A percentile compares a stretch with the other conserved stretches of the same genome.
Conservation (phyloP, 1,140 invertebrate genomes). For the Scaptomyza graminum region DNA sequence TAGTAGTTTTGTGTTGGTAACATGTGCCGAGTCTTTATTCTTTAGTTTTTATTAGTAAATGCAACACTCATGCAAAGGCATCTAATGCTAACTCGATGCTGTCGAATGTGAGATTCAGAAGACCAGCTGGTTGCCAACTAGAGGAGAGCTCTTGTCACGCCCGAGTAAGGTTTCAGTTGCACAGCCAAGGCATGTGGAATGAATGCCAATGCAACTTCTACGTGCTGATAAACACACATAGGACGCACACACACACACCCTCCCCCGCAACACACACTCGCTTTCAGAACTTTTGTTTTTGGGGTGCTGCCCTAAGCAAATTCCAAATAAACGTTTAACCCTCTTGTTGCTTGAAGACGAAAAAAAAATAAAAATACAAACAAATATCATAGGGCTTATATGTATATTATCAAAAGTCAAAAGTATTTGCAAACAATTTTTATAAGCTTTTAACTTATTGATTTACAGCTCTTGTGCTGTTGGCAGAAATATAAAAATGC, state of each 20-base stretch:
- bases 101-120: constrained; percentile 40
- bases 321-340: constrained; percentile 8
- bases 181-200: constrained; percentile 45
- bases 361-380: neutral
- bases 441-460: constrained; percentile 6
- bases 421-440: constrained; percentile 5
- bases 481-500: too few relatives aligned
- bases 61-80: neutral
- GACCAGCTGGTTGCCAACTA: neutral
- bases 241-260: constrained; percentile 14
- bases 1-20: too few relatives aligned
- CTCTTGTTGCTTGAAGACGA: neutral
- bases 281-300: neutral
- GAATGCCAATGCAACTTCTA: constrained; percentile 53
- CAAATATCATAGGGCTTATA: neutral
- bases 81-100: constrained; percentile 25
- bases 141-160: constrained; percentile 37
- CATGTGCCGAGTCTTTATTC: neutral
- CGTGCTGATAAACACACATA: constrained; percentile 68
- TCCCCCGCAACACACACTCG: neutral
- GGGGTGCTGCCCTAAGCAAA: constrained; percentile 11
- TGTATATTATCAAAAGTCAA: neutral
- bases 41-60: constrained; percentile 10
- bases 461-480: constrained; percentile 1
- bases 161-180: constrained; percentile 3